Evolutionary conservation across 2,888 invertebrate species (phyloP), one percentile per base, ranked within the genome.

Genomic region (Metellina segmentata): DNA sequence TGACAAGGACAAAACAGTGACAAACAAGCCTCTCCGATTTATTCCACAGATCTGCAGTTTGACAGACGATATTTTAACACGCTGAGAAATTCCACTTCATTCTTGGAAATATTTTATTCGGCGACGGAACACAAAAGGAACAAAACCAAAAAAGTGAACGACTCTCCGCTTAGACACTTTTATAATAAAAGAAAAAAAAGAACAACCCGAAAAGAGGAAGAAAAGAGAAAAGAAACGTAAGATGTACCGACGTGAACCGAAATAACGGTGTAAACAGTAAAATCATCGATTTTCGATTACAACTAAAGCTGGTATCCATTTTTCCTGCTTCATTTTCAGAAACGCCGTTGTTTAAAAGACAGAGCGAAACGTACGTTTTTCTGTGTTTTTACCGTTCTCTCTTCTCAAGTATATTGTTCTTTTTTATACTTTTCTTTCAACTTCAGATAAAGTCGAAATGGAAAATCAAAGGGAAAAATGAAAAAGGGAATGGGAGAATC

Each of bases 201-300:
- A 72, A 51, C n/a, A 83, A 20, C 19, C 51, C n/a, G 34, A 71
- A 71, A 34, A 34, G 34, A 34, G 34, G 34, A 34, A 34, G 34
- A 20, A 51, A 61, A 82, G 77, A 61, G 20, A 81, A 13, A 87
- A 48, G 51, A 82, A 53, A 69, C 79, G 13, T n/a, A 61, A 90
- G 72, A 82, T 34, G 34, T 16, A 34, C n/a, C 20, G 61, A 82
- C 48, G 69, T 20, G 79, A 85, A 79, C 83, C 70, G 49, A 75
- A 86, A 90, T 86, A 91, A 81, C 78, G 83, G 91, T 91, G 91
- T 91, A 91, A 91, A 91, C 83, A 91, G 87, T 83, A 61, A 79
- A 61, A 85, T 74, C 83, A 91, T 91, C 61, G 91, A 91, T 91
- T 91, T 91, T 91, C 91, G 91, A 91, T 91, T 91, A 91, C 87